Evolutionary conservation across 2,797 vertebrate genomes (phyloP).

Genomic region (Falco novaeseelandiae): DNA sequence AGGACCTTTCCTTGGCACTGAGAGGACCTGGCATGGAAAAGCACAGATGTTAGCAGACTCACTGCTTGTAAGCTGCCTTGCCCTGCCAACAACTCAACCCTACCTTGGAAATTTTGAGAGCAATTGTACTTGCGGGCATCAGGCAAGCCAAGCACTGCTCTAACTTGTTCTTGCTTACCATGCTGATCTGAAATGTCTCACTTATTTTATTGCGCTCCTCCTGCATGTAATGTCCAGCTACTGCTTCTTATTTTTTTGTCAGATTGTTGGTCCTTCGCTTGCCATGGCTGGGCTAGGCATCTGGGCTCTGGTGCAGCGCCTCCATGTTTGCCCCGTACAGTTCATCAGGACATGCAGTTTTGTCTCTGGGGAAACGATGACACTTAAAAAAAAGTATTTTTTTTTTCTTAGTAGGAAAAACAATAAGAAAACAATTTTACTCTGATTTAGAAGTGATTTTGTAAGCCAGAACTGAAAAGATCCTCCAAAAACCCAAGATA

Average conservation of each 20-base stretch:
- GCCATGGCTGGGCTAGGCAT: not conserved
- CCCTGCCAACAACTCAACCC: not conserved
- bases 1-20: not conserved
- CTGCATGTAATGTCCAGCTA: not conserved
- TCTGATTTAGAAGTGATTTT: not conserved
- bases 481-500: not conserved
- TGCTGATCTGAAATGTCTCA: not conserved
- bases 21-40: not conserved
- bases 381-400: not conserved
- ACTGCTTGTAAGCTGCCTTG: not conserved
- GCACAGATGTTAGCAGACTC: not conserved
- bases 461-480: not conserved
- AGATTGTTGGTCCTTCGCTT: not conserved
- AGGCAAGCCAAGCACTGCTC: not conserved
- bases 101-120: not conserved
- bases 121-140: not conserved
- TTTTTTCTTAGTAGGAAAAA: not conserved
- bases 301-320: not conserved
- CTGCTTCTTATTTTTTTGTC: not conserved
- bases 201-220: not conserved
- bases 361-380: not conserved
- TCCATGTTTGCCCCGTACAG: accelerated
- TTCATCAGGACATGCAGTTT: not conserved
- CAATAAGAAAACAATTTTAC: not conserved
- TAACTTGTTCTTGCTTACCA: not conserved